These are phyloP conservation scores for Stegodyphus dumicola DNA, from an alignment of 1,140 invertebrate genomes.

Conservation along the genomic window DNA sequence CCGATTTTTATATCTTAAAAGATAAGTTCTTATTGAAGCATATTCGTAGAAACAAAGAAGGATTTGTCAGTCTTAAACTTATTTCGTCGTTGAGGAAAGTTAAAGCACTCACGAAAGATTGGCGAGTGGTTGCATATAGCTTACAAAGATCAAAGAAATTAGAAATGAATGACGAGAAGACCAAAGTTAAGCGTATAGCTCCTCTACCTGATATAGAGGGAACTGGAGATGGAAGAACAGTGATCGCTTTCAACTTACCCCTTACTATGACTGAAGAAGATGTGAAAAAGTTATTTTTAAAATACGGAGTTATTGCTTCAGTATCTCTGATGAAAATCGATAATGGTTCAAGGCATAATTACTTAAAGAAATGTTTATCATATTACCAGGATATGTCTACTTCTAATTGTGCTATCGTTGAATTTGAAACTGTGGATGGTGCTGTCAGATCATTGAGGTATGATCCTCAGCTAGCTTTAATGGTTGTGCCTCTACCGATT, in stretches of 20 bases:
- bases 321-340: neutral
- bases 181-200: slow-evolving; percentile 85
- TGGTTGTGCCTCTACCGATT: neutral
- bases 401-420: slow-evolving; percentile 78
- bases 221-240: slow-evolving; percentile 83
- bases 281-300: neutral
- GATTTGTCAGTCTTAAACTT: slow-evolving; percentile 92
- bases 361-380: neutral
- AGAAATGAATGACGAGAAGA: slow-evolving; percentile 89
- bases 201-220: slow-evolving; percentile 90
- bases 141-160: slow-evolving; percentile 82
- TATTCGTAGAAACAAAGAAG: slow-evolving; percentile 92
- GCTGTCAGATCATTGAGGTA: neutral
- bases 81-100: slow-evolving; percentile 76
- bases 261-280: neutral
- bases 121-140: slow-evolving; percentile 88
- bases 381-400: neutral
- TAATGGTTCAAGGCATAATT: too few relatives aligned
- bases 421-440: slow-evolving; percentile 71
- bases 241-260: slow-evolving; percentile 42
- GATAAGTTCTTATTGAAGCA: slow-evolving; percentile 95
- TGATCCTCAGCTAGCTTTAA: neutral
- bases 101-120: slow-evolving; percentile 84
- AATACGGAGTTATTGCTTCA: slow-evolving; percentile 10
- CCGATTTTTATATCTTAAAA: slow-evolving; percentile 92